These are phyloP conservation scores for Pristionchus mayeri DNA, from an alignment of 2,888 invertebrate genomes.

Conservation along the genomic window DNA sequence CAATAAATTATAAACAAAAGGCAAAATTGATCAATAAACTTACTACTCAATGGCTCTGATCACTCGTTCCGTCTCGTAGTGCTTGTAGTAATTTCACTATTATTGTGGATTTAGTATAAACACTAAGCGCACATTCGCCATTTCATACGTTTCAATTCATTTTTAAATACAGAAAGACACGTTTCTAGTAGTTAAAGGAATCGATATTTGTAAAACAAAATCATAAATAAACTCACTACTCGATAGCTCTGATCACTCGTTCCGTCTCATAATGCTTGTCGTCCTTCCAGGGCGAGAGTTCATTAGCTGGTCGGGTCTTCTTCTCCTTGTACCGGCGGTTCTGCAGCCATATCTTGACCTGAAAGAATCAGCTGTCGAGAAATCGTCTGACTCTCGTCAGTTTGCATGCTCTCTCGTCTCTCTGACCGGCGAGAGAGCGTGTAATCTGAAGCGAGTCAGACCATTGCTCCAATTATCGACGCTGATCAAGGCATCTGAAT, in stretches of 20 bases:
- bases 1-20: no score
- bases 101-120: no score
- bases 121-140: background rate
- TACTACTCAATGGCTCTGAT: background rate
- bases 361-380: background rate
- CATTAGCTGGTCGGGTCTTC: background rate
- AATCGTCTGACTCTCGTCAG: no score
- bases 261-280: background rate
- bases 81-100: background rate
- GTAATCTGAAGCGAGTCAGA: no score
- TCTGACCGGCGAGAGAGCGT: no score
- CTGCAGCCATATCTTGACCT: slow-evolving; percentile 45
- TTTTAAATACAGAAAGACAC: background rate
- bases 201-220: background rate
- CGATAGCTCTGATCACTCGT: background rate
- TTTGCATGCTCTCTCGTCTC: no score
- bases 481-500: no score
- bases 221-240: slow-evolving; percentile 13
- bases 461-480: no score
- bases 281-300: background rate
- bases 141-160: background rate
- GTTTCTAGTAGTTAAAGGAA: no score
- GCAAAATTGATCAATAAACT: background rate
- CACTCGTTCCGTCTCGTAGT: background rate
- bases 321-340: slow-evolving; percentile 42